Evolutionary conservation across 2,113 vertebrate genomes (phyloP).

Genomic region (Psilopogon haemacephalus): DNA sequence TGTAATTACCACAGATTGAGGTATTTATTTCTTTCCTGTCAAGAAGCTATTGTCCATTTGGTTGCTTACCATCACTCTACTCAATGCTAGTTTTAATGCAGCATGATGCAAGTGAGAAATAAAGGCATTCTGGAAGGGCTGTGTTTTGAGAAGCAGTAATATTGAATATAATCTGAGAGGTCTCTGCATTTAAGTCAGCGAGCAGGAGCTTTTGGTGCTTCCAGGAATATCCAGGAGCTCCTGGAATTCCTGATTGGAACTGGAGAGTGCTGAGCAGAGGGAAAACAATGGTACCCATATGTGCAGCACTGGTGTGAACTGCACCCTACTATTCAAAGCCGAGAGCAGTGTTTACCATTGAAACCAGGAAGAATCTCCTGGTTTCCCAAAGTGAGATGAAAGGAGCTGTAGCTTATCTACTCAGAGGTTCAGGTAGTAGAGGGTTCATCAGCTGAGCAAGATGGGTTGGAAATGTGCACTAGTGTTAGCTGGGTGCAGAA

Average conservation of each 20-base stretch:
- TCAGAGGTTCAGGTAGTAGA: not conserved
- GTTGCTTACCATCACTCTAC: not conserved
- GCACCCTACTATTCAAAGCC: not conserved
- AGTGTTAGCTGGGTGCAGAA: not conserved
- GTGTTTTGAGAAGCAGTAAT: not conserved
- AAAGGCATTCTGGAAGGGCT: not conserved
- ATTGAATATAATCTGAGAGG: not conserved
- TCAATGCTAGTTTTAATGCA: not conserved
- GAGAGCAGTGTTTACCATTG: not conserved
- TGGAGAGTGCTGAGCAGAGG: not conserved
- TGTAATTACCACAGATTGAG: not conserved
- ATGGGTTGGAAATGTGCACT: not conserved
- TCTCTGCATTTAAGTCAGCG: not conserved
- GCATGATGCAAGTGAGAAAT: not conserved
- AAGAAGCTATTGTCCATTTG: not conserved
- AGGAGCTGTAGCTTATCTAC: not conserved
- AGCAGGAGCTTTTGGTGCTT: not conserved
- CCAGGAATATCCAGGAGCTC: not conserved
- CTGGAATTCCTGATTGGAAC: not conserved
- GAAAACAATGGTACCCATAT: not conserved
- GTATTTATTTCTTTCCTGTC: constrained; percentile 28
- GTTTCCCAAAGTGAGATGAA: not conserved
- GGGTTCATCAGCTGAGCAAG: not conserved
- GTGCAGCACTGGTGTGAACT: not conserved
- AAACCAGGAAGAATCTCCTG: not conserved